Evolutionary conservation across 2,113 vertebrate species (phyloP).

Genomic region (Malurus cyaneus): DNA sequence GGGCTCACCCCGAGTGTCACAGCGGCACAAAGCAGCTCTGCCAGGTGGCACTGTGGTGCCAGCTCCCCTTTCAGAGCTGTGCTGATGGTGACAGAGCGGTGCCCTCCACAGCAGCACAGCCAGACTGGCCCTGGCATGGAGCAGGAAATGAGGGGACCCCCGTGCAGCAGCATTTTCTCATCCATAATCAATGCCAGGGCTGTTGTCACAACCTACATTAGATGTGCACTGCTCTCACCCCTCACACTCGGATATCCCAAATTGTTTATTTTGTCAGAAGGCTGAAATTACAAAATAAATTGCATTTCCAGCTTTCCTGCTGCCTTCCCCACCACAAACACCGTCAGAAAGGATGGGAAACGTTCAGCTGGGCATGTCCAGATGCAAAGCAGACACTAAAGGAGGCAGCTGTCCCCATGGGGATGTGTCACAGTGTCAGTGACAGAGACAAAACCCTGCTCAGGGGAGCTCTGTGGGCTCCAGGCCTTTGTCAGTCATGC

Average conservation of each 20-base stretch:
- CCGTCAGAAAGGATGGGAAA: not conserved
- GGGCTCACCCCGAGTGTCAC: not conserved
- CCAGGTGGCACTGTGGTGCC: not conserved
- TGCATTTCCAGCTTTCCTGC: not conserved
- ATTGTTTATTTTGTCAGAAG: not conserved
- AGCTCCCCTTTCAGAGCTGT: not conserved
- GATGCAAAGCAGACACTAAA: not conserved
- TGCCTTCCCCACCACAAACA: not conserved
- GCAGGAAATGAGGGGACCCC: not conserved
- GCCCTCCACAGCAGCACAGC: not conserved
- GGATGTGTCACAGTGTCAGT: not conserved
- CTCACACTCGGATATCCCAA: not conserved
- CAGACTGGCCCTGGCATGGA: not conserved
- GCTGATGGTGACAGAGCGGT: not conserved
- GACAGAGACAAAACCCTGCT: not conserved
- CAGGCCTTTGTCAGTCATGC: not conserved
- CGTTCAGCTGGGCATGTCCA: not conserved
- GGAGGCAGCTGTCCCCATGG: not conserved
- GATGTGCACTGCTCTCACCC: not conserved
- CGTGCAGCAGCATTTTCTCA: not conserved
- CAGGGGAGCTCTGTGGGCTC: accelerated
- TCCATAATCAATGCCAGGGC: not conserved
- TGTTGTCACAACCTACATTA: not conserved
- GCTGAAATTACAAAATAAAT: not conserved
- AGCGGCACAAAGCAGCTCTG: not conserved